A percentile compares a stretch with the other conserved stretches of the same genome.
Conservation (phyloP, 2,888 invertebrate species). For the Diplazon laetatorius region DNA sequence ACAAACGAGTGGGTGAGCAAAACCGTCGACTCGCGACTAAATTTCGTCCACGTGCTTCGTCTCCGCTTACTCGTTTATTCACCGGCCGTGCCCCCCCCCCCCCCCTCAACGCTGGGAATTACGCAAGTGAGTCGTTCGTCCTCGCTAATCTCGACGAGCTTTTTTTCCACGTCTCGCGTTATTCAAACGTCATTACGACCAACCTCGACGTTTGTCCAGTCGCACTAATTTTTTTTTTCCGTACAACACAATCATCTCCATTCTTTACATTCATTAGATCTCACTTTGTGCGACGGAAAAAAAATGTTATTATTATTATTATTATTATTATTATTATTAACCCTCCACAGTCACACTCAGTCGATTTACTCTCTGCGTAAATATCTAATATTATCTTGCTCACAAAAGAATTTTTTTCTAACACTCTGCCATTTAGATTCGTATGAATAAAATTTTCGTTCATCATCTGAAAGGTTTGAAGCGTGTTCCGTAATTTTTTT, state of each 20-base stretch:
- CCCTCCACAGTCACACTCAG: no score
- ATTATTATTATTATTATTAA: no score
- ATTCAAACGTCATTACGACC: background rate
- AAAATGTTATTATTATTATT: no score
- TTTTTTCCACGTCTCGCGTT: background rate
- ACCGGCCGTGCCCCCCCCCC: no score
- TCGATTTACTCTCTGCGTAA: no score
- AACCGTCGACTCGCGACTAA: conserved; percentile 29
- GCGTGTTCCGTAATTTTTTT: no score
- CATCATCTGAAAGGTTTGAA: no score
- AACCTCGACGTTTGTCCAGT: background rate
- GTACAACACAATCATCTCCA: background rate
- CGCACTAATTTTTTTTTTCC: background rate
- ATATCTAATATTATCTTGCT: no score
- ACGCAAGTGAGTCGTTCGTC: background rate
- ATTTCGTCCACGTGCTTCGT: conserved; percentile 46
- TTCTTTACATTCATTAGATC: background rate
- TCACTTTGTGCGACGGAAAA: background rate
- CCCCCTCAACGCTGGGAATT: conserved; percentile 5
- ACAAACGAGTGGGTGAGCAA: no score
- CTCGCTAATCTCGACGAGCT: background rate
- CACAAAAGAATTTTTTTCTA: no score
- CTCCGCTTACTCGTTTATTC: conserved; percentile 32
- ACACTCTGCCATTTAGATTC: no score
- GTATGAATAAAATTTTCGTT: no score